phyloP scores from a whole-genome alignment of 2,797 vertebrate genomes.

The Hydrolagus colliei region DNA sequence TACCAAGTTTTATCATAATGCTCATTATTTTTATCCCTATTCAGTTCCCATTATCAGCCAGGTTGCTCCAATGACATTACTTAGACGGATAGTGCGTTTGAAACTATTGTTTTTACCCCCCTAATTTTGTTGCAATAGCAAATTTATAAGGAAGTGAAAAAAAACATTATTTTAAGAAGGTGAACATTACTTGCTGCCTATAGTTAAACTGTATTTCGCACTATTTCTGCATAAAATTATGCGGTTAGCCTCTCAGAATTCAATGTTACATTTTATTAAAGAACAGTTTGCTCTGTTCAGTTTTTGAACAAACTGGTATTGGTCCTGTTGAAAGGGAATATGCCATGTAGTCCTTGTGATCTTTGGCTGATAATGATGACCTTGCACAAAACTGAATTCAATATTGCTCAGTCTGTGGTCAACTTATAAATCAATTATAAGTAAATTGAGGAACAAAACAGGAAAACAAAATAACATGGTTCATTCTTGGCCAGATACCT shows the following conservation, averaged over 20 bases:
- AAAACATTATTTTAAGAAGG: slow-evolving; percentile 30
- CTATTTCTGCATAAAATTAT: neutral
- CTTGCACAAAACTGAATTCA: slow-evolving; percentile 9
- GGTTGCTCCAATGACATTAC: neutral
- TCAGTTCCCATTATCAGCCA: neutral
- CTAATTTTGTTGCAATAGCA: slow-evolving; percentile 13
- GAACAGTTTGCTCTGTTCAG: slow-evolving; percentile 28
- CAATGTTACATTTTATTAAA: slow-evolving; percentile 32
- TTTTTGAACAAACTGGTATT: slow-evolving; percentile 36
- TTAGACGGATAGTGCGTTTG: neutral
- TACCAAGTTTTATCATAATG: neutral
- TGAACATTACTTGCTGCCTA: slow-evolving; percentile 22
- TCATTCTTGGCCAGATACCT: neutral
- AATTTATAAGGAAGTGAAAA: neutral
- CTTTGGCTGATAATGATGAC: slow-evolving; percentile 34
- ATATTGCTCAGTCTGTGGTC: neutral
- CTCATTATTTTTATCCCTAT: neutral
- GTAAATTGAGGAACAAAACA: slow-evolving; percentile 21
- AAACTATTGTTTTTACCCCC: slow-evolving; percentile 7
- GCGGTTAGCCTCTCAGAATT: slow-evolving; percentile 13
- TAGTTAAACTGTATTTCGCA: slow-evolving; percentile 30
- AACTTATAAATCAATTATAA: neutral
- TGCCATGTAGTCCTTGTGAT: slow-evolving; percentile 30
- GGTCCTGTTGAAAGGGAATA: slow-evolving; percentile 34
- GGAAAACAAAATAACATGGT: neutral